Evolutionary conservation across 2,797 vertebrate species (phyloP), one percentile per base, ranked within the genome.

Genomic region (Eulemur rubriventer): DNA sequence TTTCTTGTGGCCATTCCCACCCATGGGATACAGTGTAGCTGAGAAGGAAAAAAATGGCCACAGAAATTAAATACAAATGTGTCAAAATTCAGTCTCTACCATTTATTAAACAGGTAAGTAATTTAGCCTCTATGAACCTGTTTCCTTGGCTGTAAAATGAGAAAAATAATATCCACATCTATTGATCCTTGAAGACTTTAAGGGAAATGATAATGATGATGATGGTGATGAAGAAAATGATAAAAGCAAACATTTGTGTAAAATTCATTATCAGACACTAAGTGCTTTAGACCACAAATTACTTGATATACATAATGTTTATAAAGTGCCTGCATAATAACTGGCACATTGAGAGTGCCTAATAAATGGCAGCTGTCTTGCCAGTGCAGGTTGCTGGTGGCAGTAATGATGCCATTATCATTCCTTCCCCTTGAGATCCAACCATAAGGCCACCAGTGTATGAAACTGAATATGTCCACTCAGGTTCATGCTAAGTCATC

Each of bases 51-150:
- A 48, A 79, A 92, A n/a, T 57, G 3, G 13, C 4, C 72, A 78
- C 46, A 48, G 61, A 95, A 96, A 92, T 81, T 69, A 85, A 75
- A 55, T 43, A 82, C 2, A 24, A 3, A 13, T 30, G 9, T 17
- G 7, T 52, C 35, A 43, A 86, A 93, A 95, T 91, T 48, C 52
- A 85, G 2, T 52, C 11, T 92, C 30, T 43, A 88, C 28, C 17
- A n/a, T 88, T 91, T 90, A 76, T 83, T 97, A 83, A 63, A 16
- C 17, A 89, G 67, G 8, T 26, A 94, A 96, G 35, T 33, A 81
- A 92, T 46, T 95, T 30, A 91, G 38, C 30, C 6, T 91, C 11
- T 50, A 48, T 75, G 41, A 90, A 82, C 22, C 17, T 80, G 10
- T 91, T 93, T 81, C 6, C 33, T 75, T 50, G 63, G 20, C 41